A percentile compares a stretch with the other conserved stretches of the same genome.
Conservation (phyloP, 2,113 vertebrate species). For the Elgaria multicarinata region DNA sequence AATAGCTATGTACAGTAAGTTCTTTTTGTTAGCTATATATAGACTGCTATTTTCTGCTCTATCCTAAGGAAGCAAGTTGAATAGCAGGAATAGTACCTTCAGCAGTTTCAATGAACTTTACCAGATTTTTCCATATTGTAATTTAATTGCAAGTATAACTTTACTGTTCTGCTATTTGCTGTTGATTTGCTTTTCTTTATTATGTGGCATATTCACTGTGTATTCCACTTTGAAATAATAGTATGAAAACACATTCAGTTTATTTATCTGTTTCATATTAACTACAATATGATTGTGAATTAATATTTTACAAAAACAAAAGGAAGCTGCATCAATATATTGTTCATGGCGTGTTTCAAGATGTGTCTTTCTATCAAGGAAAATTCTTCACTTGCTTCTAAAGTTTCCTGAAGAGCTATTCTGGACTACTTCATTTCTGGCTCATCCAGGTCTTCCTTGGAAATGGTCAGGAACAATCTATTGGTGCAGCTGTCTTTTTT, state of each 20-base stretch:
- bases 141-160: background rate
- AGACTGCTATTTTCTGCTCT: background rate
- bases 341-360: too few relatives aligned
- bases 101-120: background rate
- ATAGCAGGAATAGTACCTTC: background rate
- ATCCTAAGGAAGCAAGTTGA: background rate
- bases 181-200: background rate
- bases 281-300: constrained; percentile 64
- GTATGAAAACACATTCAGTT: constrained; percentile 14
- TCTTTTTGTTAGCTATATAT: background rate
- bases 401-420: too few relatives aligned
- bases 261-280: constrained; percentile 32
- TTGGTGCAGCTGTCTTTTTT: too few relatives aligned
- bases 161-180: background rate
- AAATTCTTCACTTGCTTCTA: too few relatives aligned
- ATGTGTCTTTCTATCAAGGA: too few relatives aligned
- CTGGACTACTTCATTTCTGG: too few relatives aligned
- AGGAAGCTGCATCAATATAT: too few relatives aligned
- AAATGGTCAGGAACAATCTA: too few relatives aligned
- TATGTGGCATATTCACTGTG: background rate
- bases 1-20: background rate
- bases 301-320: constrained; percentile 51
- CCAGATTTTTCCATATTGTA: background rate
- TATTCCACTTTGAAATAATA: background rate
- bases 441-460: too few relatives aligned